Evolutionary conservation across 2,888 invertebrate genomes (phyloP).

Genomic region (Neocrepidodera transversa): DNA sequence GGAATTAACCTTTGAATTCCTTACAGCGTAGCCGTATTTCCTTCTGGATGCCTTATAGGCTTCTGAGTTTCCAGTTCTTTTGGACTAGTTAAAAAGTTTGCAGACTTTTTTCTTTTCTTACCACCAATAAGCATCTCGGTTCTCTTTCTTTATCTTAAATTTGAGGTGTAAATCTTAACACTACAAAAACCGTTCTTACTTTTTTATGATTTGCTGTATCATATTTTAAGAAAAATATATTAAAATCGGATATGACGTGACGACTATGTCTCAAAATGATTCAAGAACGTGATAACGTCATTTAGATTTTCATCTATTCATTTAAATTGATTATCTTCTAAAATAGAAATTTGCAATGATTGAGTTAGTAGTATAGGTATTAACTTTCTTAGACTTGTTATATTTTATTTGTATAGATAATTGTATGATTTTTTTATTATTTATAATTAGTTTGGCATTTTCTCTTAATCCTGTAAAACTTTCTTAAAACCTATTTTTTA

Average conservation of each 20-base stretch:
- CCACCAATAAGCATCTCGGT: background rate
- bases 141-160: background rate
- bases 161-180: background rate
- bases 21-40: no score
- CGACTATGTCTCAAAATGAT: constrained; percentile 42
- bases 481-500: no score
- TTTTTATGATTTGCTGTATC: background rate
- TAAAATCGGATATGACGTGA: background rate
- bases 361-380: background rate
- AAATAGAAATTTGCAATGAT: constrained; percentile 3
- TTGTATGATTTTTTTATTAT: background rate
- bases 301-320: constrained; percentile 52
- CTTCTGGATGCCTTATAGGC: no score
- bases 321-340: constrained; percentile 3
- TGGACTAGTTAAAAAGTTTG: no score
- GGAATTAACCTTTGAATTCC: no score
- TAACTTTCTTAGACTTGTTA: background rate
- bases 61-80: no score
- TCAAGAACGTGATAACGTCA: constrained; percentile 53
- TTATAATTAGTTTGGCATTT: background rate
- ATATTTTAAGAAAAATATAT: background rate
- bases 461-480: no score
- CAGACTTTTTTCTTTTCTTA: no score
- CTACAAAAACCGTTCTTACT: no score
- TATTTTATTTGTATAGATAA: background rate